phyloP scores from a whole-genome alignment of 2,888 invertebrate species.

The Girardia tigrina region DNA sequence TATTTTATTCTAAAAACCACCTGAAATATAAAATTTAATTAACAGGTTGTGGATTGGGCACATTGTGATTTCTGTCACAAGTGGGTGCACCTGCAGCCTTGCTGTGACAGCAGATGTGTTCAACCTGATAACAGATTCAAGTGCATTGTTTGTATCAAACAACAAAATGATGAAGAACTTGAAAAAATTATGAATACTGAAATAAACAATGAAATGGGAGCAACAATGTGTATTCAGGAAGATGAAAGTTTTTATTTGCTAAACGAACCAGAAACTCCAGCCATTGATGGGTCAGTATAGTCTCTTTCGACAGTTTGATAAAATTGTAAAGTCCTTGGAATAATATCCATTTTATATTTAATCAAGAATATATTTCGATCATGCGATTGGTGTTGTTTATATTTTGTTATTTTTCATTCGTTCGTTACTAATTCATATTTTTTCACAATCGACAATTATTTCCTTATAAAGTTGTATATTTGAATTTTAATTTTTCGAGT shows the following conservation, averaged over 20 bases:
- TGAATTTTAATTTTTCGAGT: constrained; percentile 4
- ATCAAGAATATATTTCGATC: constrained; percentile 6
- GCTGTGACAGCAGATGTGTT: constrained; percentile 23
- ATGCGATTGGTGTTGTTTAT: background rate
- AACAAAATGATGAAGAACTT: constrained; percentile 15
- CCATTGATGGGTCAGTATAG: background rate
- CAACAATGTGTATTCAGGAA: constrained; percentile 8
- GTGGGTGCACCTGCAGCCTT: constrained; percentile 13
- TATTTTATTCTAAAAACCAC: too few relatives aligned
- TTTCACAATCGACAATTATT: constrained; percentile 1
- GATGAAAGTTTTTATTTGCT: background rate
- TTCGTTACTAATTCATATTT: background rate
- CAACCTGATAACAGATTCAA: constrained; percentile 25
- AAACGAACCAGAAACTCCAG: background rate
- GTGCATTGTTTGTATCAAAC: constrained; percentile 20
- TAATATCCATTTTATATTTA: background rate
- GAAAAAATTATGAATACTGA: constrained; percentile 12
- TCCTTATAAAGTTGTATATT: background rate
- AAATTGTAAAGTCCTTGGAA: background rate
- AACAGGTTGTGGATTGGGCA: constrained; percentile 27
- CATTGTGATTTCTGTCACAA: constrained; percentile 26
- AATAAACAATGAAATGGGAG: constrained; percentile 1
- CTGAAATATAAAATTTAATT: too few relatives aligned
- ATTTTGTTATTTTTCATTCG: background rate
- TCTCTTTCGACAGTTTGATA: background rate